A percentile compares a stretch with the other conserved stretches of the same genome.
phyloP scores from a whole-genome alignment of 2,888 invertebrate genomes.

The Tridacna crocea region DNA sequence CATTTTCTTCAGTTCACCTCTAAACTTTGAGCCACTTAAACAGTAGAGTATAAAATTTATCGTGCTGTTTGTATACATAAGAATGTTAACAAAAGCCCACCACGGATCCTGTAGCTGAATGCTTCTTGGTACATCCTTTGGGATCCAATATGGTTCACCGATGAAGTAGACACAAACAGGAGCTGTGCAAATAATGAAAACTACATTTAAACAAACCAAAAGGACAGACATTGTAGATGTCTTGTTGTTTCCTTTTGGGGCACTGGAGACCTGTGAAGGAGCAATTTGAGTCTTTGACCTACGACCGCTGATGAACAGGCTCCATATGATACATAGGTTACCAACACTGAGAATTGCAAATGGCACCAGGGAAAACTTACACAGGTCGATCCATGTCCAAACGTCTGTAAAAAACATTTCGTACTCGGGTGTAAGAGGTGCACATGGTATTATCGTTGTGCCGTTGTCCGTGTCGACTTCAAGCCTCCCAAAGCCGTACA shows the following conservation, averaged over 20 bases:
- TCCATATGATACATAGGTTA: slow-evolving; percentile 71
- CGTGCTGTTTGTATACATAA: slow-evolving; percentile 72
- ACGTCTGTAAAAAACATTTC: slow-evolving; percentile 44
- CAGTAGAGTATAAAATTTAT: slow-evolving; percentile 72
- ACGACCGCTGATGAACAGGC: slow-evolving; percentile 42
- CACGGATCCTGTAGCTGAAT: slow-evolving; percentile 47
- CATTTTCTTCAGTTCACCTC: slow-evolving; percentile 59
- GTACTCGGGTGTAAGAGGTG: slow-evolving; percentile 48
- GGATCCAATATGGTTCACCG: slow-evolving; percentile 57
- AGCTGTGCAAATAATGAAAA: slow-evolving; percentile 67
- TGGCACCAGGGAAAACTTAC: slow-evolving; percentile 70
- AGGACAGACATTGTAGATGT: slow-evolving; percentile 68
- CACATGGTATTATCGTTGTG: slow-evolving; percentile 48
- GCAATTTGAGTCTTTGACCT: slow-evolving; percentile 28
- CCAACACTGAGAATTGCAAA: slow-evolving; percentile 67
- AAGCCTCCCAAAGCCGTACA: slow-evolving; percentile 62
- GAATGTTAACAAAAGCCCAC: slow-evolving; percentile 66
- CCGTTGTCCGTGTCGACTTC: slow-evolving; percentile 15
- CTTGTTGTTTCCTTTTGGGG: slow-evolving; percentile 8
- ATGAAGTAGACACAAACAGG: slow-evolving; percentile 67
- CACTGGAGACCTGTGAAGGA: background rate
- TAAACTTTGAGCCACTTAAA: slow-evolving; percentile 71
- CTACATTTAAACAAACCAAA: slow-evolving; percentile 63
- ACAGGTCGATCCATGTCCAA: slow-evolving; percentile 76
- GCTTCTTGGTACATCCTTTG: slow-evolving; percentile 36